These are phyloP conservation scores for Polypedilum pembai DNA, from an alignment of 1,140 invertebrate genomes.

Conservation along the genomic window DNA sequence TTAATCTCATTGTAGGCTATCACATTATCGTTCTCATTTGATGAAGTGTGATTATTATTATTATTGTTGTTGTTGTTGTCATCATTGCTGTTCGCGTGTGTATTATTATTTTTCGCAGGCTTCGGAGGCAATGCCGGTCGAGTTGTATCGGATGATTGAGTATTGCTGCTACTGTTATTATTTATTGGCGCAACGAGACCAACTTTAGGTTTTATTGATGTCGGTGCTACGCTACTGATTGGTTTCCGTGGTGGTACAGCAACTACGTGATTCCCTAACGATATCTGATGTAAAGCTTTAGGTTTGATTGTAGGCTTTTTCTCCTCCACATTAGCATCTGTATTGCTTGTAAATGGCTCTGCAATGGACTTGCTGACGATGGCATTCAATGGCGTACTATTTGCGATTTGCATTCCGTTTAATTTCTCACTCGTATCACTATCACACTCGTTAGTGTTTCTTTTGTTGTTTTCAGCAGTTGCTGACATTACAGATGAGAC, in stretches of 20 bases:
- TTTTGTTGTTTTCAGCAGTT: slow-evolving; percentile 36
- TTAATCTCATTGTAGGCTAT: slow-evolving; percentile 41
- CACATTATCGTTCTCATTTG: slow-evolving; percentile 36
- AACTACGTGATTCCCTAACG: slow-evolving; percentile 35
- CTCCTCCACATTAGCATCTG: slow-evolving; percentile 30
- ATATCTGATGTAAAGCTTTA: slow-evolving; percentile 35
- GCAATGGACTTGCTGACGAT: slow-evolving; percentile 51
- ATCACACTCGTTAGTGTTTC: slow-evolving; percentile 33
- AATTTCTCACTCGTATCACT: slow-evolving; percentile 25
- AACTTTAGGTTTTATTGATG: slow-evolving; percentile 53
- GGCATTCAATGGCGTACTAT: slow-evolving; percentile 56
- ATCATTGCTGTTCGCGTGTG: slow-evolving; percentile 32
- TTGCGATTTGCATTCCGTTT: slow-evolving; percentile 49
- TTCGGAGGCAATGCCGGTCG: slow-evolving; percentile 67
- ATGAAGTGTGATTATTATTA: not conserved
- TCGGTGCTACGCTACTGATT: slow-evolving; percentile 74
- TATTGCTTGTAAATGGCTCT: slow-evolving; percentile 30
- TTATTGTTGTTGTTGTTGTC: slow-evolving; percentile 28
- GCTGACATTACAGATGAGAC: slow-evolving; percentile 27
- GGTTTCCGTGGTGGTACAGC: slow-evolving; percentile 54
- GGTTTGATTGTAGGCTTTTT: slow-evolving; percentile 36
- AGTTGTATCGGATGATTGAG: slow-evolving; percentile 43
- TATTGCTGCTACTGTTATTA: slow-evolving; percentile 29
- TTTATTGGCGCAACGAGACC: slow-evolving; percentile 41
- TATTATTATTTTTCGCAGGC: slow-evolving; percentile 47